Evolutionary conservation across 1,140 invertebrate species (phyloP).

Genomic region (Chlorops oryzae): DNA sequence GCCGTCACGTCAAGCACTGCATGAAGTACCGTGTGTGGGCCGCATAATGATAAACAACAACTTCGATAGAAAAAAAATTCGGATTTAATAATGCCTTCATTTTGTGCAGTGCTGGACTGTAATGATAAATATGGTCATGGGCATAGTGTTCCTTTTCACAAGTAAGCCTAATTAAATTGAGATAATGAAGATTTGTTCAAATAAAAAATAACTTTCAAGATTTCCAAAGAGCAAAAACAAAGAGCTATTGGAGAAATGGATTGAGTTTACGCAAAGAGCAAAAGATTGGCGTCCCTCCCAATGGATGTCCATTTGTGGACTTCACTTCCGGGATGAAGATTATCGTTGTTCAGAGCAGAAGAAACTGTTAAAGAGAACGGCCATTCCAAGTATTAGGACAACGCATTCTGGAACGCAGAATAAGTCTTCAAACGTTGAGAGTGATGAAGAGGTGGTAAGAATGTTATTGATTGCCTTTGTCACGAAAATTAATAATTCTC

Average conservation of each 20-base stretch:
- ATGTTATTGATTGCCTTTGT: too few species aligned
- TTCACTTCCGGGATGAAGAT: slow-evolving; percentile 33
- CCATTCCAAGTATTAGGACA: slow-evolving; percentile 17
- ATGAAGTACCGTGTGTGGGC: neutral
- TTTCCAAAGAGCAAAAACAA: slow-evolving; percentile 39
- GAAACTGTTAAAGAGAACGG: slow-evolving; percentile 37
- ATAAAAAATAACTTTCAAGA: slow-evolving; percentile 15
- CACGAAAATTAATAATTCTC: too few species aligned
- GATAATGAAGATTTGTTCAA: neutral
- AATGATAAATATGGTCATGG: slow-evolving; percentile 42
- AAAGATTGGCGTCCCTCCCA: slow-evolving; percentile 38
- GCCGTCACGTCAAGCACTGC: too few species aligned
- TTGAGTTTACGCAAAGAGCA: slow-evolving; percentile 31
- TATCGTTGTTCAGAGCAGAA: slow-evolving; percentile 34
- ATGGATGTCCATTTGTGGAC: slow-evolving; percentile 42
- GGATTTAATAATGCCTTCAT: slow-evolving; percentile 30
- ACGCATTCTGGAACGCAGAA: neutral
- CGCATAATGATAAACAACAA: neutral
- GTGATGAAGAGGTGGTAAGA: too few species aligned
- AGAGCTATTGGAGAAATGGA: slow-evolving; percentile 39
- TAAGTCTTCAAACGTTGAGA: too few species aligned
- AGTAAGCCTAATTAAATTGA: slow-evolving; percentile 26
- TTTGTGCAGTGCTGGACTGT: slow-evolving; percentile 42
- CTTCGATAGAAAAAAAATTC: neutral
- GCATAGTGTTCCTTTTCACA: slow-evolving; percentile 42